Base-by-base conservation (phyloP, 2,888 invertebrate genomes). In the Pseudanteris insignis region DNA sequence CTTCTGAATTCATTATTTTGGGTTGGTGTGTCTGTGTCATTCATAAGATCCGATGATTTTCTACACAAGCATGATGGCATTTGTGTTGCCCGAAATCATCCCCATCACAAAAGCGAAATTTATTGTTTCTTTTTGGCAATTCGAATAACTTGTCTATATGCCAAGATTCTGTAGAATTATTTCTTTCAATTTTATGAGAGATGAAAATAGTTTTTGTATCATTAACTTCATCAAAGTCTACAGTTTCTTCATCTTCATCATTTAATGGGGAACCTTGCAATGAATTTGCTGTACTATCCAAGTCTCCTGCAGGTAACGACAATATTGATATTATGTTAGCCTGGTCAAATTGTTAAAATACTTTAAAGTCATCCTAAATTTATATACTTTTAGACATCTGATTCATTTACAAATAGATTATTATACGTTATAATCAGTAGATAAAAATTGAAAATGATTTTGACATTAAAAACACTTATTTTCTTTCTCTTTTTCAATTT, bases 211-310 rank as follows among this genome's bases (percentile, higher is more conserved):
- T 67, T 25, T 72, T 77, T 2, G 72, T 68, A 12, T 74, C 76
- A 5, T 71, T 64, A 1, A 72, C 70, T 50, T 78, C 78, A 6
- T 78, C 74, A 0, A 78, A 75, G 57, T 78, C 78, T 15, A 77
- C 33, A 0, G 74, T 76, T 28, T 75, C 73, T 8, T 68, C 70
- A 13, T 72, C 72, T 1, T 65, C 69, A 21, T 73, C 71, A 24
- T 75, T 74, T 8, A 77, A 46, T 1, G 76, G 73, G 2, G 78
- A 79, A 37, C 69, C 73, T 12, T 70, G 69, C 2, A 77, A 71
- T 0, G 79, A 78, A 67, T 78, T 79, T 2, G 74, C 73, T 3
- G 72, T 71, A 51, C 78, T 78, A 40, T 79, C 78, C 18, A 78
- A 61, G 25, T 77, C 78, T 28, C 71, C 74, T 65, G 74, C 70